phyloP scores from a whole-genome alignment of 2,113 vertebrate genomes.

The Dasypus novemcinctus region DNA sequence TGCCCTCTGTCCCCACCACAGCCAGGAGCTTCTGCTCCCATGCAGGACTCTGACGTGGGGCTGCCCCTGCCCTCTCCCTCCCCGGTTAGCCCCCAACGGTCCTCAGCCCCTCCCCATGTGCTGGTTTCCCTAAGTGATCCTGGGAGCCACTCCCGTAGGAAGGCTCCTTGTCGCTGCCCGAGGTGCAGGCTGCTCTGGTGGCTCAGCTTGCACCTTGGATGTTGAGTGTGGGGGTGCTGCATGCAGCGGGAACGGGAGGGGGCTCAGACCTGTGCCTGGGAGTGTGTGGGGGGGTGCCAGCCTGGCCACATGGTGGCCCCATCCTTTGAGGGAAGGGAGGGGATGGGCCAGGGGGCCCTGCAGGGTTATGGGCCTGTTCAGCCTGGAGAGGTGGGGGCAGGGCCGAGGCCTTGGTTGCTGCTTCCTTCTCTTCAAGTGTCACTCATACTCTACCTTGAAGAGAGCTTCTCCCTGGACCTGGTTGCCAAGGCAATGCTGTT shows the following conservation, averaged over 20 bases:
- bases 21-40: neutral
- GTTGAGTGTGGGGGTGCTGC: neutral
- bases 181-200: neutral
- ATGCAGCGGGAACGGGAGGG: neutral
- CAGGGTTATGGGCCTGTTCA: neutral
- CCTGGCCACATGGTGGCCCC: neutral
- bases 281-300: neutral
- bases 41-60: neutral
- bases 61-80: too few relatives aligned
- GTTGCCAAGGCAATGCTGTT: slow-evolving; percentile 73
- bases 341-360: neutral
- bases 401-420: slow-evolving; percentile 8
- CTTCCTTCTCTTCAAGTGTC: slow-evolving; percentile 63
- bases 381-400: neutral
- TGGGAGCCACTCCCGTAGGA: too few relatives aligned
- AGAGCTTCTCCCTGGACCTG: slow-evolving; percentile 65
- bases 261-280: neutral
- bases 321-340: neutral
- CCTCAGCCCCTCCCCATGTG: neutral
- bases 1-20: too few relatives aligned
- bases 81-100: neutral
- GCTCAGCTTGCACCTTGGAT: neutral
- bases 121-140: too few relatives aligned
- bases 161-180: neutral
- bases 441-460: slow-evolving; percentile 73